Evolutionary conservation across 2,113 vertebrate species (phyloP), one percentile per base, ranked within the genome.

Genomic region (Ammospiza nelsoni): DNA sequence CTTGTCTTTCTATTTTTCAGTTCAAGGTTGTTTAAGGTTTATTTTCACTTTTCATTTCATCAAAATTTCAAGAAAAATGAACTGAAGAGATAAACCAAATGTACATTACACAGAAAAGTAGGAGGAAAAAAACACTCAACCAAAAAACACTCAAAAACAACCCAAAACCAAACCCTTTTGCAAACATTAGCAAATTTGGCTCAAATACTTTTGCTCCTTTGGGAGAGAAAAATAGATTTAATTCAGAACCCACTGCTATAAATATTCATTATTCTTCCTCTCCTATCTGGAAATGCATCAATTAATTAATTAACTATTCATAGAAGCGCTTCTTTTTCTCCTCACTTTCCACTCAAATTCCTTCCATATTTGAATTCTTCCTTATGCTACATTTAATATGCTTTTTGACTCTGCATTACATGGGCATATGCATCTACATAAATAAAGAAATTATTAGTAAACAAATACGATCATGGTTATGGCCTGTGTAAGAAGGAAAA

Each of bases 261-360:
- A 93, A 94, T 85, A 96, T 90, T 88, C n/a, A 92, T 93, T 92
- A 44, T 72, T 15, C 9, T 89, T 96, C 35, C 49, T 90, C 69
- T 90, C 19, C 24, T 84, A 59, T 93, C 55, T 90, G 35, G 33
- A 81, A 92, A 87, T 35, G 24, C 33, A 93, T 93, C 84, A 87
- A 75, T 89, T 97, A 95, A 88, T 93, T 91, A 88, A 94, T 84
- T 87, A 93, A 81, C 9, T 74, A 78, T 92, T 92, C 43, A 78
- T 18, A 89, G 23, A 78, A 81, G 22, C 6, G 3, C 33, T 89
- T 83, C 3, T 62, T 88, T 86, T 57, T 0, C 48, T 9, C 41
- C 11, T 90, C 24, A 65, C 19, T 94, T 90, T 86, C 55, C 21
- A 62, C 52, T 84, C 12, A 46, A 65, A 35, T 80, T 80, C 20